Percentiles rank a stretch among this genome's conserved stretches.
phyloP scores from a whole-genome alignment of 2,797 vertebrate species.

The Tauraco hartlaubi region DNA sequence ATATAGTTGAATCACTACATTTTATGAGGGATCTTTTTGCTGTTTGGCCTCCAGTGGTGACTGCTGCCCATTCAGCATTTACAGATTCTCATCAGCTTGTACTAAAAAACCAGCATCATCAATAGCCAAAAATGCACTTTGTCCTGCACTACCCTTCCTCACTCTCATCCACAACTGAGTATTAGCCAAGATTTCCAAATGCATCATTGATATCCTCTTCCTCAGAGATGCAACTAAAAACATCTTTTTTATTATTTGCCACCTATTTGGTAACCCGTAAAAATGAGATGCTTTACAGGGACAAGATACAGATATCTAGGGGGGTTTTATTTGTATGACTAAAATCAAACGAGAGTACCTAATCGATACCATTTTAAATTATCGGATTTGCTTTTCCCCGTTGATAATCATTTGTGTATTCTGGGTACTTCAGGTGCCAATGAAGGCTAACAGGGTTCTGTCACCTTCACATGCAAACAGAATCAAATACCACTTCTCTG shows the following conservation, averaged over 20 bases:
- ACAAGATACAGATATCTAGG: background rate
- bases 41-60: background rate
- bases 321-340: background rate
- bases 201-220: background rate
- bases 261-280: background rate
- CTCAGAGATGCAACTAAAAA: background rate
- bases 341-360: background rate
- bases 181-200: background rate
- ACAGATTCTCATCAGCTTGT: background rate
- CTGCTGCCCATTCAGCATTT: background rate
- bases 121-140: background rate
- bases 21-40: background rate
- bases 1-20: background rate
- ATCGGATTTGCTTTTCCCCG: background rate
- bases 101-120: fast-evolving
- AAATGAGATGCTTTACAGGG: background rate
- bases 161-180: background rate
- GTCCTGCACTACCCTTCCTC: background rate
- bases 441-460: background rate
- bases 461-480: background rate
- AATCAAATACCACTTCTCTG: background rate
- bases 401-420: background rate
- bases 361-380: background rate
- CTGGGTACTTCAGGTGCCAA: background rate
- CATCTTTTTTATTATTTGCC: background rate